phyloP scores from a whole-genome alignment of 2,797 vertebrate species.

The Microctenopoma steveboyesi region DNA sequence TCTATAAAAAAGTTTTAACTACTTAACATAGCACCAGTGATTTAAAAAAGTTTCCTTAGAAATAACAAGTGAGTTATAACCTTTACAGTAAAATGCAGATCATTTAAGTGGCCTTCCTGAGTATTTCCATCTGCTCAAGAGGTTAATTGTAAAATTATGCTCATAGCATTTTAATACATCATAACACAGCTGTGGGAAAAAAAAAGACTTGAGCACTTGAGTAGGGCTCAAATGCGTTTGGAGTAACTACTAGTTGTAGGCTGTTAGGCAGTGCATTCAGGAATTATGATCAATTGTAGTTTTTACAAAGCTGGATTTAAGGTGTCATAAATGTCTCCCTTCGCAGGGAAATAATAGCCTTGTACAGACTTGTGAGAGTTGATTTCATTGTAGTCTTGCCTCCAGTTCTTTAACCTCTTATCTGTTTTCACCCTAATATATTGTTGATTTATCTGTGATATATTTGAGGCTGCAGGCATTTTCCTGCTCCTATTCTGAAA shows the following conservation, averaged over 20 bases:
- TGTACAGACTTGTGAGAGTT: slow-evolving; percentile 83
- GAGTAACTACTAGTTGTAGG: slow-evolving; percentile 67
- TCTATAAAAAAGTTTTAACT: slow-evolving; percentile 4
- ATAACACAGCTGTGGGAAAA: slow-evolving; percentile 37
- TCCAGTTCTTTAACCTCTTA: slow-evolving; percentile 90
- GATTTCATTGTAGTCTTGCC: slow-evolving; percentile 90
- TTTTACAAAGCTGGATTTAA: slow-evolving; percentile 86
- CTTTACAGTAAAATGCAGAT: slow-evolving; percentile 12
- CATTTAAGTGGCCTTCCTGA: slow-evolving; percentile 39
- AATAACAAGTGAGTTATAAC: slow-evolving; percentile 22
- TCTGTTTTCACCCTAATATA: slow-evolving; percentile 93
- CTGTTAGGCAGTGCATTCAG: slow-evolving; percentile 66
- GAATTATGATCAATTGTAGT: slow-evolving; percentile 84
- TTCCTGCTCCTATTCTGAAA: slow-evolving; percentile 84
- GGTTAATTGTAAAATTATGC: slow-evolving; percentile 46
- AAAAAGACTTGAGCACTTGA: slow-evolving; percentile 23
- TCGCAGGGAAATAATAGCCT: slow-evolving; percentile 89
- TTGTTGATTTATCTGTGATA: slow-evolving; percentile 98
- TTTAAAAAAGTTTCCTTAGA: background rate
- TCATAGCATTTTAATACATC: slow-evolving; percentile 48
- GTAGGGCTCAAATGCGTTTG: slow-evolving; percentile 58
- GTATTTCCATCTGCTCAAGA: slow-evolving; percentile 24
- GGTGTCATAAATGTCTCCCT: slow-evolving; percentile 83
- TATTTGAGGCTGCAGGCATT: slow-evolving; percentile 91
- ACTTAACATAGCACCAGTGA: background rate